phyloP scores from a whole-genome alignment of 1,140 invertebrate species.

The Drosophila subobscura region DNA sequence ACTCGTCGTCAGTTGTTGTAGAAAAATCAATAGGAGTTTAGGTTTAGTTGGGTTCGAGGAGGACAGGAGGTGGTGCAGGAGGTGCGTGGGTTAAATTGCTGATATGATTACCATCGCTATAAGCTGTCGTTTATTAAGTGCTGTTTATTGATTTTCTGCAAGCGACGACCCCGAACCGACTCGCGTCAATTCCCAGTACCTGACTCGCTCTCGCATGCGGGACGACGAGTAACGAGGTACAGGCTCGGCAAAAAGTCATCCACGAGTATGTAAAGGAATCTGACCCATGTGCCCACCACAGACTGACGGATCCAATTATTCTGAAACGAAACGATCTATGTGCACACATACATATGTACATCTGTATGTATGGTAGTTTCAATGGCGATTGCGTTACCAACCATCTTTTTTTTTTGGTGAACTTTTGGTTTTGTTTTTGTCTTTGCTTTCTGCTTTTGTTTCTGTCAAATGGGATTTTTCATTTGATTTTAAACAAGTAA shows the following conservation, averaged over 20 bases:
- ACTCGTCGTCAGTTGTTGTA: constrained; percentile 1
- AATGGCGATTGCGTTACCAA: constrained; percentile 4
- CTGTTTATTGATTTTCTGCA: constrained; percentile 46
- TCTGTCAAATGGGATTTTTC: constrained; percentile 24
- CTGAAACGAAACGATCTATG: too few relatives aligned
- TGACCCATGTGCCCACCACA: too few relatives aligned
- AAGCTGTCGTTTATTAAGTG: constrained; percentile 42
- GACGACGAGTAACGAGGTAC: too few relatives aligned
- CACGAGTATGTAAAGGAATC: too few relatives aligned
- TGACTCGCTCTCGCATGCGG: too few relatives aligned
- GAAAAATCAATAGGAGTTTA: constrained; percentile 42
- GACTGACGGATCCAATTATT: too few relatives aligned
- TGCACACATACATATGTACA: too few relatives aligned
- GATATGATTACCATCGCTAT: constrained; percentile 48
- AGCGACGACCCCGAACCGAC: too few relatives aligned
- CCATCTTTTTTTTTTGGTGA: constrained; percentile 1
- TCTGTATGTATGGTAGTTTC: too few relatives aligned
- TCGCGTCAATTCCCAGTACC: too few relatives aligned
- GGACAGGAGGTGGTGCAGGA: neutral
- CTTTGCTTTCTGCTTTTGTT: too few relatives aligned
- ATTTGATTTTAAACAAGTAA: constrained; percentile 14
- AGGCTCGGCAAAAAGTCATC: too few relatives aligned
- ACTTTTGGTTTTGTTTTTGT: constrained; percentile 5
- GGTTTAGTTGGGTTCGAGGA: neutral
- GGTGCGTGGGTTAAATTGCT: neutral